Conservation (phyloP, 2,113 vertebrate genomes). For the Sturnira hondurensis region DNA sequence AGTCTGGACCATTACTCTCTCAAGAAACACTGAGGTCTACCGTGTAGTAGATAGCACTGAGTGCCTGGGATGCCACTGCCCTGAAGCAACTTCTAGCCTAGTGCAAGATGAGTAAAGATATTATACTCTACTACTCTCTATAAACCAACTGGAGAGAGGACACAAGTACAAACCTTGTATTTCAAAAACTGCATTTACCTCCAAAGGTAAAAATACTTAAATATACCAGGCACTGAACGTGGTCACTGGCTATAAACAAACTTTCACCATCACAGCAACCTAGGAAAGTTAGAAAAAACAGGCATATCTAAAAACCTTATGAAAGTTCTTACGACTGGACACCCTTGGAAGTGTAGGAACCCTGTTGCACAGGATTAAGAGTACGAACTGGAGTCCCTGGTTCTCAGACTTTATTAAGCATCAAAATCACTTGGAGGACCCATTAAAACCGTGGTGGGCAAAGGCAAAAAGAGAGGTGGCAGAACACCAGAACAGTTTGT, state of each 20-base stretch:
- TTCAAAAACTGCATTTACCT: not conserved
- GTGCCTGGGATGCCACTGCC: not conserved
- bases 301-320: not conserved
- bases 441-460: not conserved
- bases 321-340: not conserved
- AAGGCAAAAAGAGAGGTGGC: not conserved
- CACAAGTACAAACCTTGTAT: not conserved
- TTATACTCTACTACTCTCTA: not conserved
- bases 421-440: not conserved
- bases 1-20: not conserved
- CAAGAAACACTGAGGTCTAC: not conserved
- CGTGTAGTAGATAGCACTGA: not conserved
- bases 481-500: not conserved
- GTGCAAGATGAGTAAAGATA: not conserved
- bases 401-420: not conserved
- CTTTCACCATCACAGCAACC: not conserved
- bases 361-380: not conserved
- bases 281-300: not conserved
- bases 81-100: not conserved
- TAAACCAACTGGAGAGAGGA: not conserved
- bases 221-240: not conserved
- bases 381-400: not conserved
- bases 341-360: not conserved
- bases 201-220: constrained; percentile 23
- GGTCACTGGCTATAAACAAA: not conserved